Conservation (phyloP, 2,113 vertebrate species). For the Alces alces region DNA sequence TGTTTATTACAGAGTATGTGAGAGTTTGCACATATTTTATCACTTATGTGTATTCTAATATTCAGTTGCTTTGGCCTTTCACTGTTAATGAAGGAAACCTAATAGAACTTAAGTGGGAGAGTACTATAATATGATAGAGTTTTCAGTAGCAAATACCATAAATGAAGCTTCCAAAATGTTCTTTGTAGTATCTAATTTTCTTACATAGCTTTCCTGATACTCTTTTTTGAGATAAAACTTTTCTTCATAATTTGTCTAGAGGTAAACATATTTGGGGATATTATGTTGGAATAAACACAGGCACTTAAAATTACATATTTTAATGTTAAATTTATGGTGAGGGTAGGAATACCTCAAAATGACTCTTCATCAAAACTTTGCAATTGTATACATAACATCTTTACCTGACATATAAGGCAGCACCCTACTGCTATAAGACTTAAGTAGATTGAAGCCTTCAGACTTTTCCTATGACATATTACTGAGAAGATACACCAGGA, state of each 20-base stretch:
- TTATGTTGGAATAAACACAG: background rate
- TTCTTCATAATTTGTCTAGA: background rate
- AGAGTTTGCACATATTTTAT: background rate
- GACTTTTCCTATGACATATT: background rate
- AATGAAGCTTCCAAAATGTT: background rate
- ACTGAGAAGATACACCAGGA: background rate
- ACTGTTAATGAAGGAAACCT: background rate
- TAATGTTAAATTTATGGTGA: background rate
- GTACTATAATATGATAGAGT: background rate
- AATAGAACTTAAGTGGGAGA: background rate
- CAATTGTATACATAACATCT: background rate
- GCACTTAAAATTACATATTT: background rate
- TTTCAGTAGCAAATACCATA: background rate
- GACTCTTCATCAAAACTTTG: background rate
- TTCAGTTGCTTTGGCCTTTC: background rate
- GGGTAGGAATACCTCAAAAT: background rate
- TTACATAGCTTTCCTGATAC: background rate
- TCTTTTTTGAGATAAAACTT: background rate
- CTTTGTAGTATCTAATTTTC: background rate
- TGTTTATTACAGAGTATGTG: background rate
- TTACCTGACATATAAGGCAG: background rate
- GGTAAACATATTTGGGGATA: background rate
- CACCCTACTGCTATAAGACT: background rate
- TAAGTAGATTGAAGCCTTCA: background rate
- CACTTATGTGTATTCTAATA: background rate